Conservation (phyloP, 1,140 invertebrate species). For the Drosophila pseudoobscura region DNA sequence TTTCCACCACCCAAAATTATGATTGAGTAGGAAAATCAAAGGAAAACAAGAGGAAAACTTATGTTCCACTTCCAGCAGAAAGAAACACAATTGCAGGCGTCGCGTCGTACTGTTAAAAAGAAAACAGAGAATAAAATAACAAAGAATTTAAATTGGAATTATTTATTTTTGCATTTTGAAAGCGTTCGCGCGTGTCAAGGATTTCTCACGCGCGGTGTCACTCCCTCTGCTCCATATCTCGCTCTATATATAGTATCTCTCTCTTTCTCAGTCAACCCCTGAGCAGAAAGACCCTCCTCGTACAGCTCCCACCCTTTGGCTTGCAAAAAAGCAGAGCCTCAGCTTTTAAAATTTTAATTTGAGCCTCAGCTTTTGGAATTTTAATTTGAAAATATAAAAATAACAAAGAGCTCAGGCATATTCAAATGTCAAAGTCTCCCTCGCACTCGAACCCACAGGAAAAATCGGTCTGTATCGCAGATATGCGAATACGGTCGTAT, state of each 20-base stretch:
- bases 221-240: too few species aligned
- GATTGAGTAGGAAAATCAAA: slow-evolving; percentile 42
- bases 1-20: slow-evolving; percentile 29
- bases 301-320: slow-evolving; percentile 10
- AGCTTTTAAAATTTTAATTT: slow-evolving; percentile 74
- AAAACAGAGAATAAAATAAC: slow-evolving; percentile 59
- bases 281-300: slow-evolving; percentile 9
- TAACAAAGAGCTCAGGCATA: slow-evolving; percentile 60
- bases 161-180: slow-evolving; percentile 82
- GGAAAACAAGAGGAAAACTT: slow-evolving; percentile 65
- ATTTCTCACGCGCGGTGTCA: slow-evolving; percentile 63
- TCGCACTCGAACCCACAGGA: not conserved
- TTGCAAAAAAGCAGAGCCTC: slow-evolving; percentile 7
- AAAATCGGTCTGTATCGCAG: not conserved
- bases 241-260: too few species aligned
- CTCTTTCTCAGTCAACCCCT: too few species aligned
- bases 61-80: slow-evolving; percentile 54
- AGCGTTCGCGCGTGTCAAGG: slow-evolving; percentile 77
- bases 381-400: slow-evolving; percentile 82
- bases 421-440: slow-evolving; percentile 70
- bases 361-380: slow-evolving; percentile 60
- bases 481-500: too few species aligned
- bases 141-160: slow-evolving; percentile 80
- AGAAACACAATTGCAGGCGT: slow-evolving; percentile 46
- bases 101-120: slow-evolving; percentile 13